Evolutionary conservation across 2,113 vertebrate species (phyloP).

Genomic region (Pandion haliaetus): DNA sequence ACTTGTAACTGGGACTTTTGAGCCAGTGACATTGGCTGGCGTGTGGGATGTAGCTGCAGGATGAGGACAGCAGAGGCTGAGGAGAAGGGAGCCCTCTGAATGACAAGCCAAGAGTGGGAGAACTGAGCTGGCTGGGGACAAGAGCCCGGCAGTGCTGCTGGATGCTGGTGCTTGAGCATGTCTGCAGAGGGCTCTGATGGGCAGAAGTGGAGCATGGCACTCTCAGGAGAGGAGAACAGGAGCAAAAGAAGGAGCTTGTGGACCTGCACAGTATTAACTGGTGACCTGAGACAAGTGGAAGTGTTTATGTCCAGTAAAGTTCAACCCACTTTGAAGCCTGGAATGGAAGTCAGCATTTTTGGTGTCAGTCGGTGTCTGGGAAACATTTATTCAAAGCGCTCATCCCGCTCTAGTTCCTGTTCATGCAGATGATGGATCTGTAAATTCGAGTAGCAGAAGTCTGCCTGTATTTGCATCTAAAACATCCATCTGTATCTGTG

Average conservation of each 20-base stretch:
- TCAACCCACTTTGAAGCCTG: background rate
- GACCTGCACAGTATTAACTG: too few species aligned
- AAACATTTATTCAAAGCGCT: background rate
- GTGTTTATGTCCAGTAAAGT: background rate
- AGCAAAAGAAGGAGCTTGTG: background rate
- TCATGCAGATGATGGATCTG: background rate
- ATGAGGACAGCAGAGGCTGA: background rate
- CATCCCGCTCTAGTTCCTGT: background rate
- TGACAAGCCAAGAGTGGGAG: background rate
- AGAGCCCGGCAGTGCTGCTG: background rate
- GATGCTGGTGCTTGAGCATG: background rate
- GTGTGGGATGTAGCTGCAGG: background rate
- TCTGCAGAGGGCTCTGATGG: background rate
- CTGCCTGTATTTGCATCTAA: constrained; percentile 26
- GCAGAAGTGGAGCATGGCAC: background rate
- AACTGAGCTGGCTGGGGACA: background rate
- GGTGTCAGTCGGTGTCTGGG: background rate
- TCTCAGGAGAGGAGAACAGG: accelerated
- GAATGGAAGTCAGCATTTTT: background rate
- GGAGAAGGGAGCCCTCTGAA: background rate
- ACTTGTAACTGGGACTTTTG: background rate
- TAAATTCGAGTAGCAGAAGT: background rate
- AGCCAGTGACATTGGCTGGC: background rate
- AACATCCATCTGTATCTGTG: constrained; percentile 12
- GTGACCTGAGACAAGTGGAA: background rate